Base-by-base conservation (phyloP, 2,113 vertebrate genomes). In the Hassar affinis region DNA sequence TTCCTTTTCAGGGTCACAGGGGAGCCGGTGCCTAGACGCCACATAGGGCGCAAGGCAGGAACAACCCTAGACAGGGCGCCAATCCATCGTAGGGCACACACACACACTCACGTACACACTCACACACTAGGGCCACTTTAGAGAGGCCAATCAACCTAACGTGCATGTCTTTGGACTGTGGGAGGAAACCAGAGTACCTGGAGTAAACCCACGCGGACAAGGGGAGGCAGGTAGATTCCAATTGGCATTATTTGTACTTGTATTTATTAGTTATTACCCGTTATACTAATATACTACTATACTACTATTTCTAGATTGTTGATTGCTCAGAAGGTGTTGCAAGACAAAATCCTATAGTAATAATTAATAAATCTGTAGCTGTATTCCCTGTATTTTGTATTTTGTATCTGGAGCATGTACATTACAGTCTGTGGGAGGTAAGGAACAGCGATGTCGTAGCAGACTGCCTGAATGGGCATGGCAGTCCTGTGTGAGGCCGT, bases 401-500 rank as follows among this genome's bases (percentile, higher is more conserved):
- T n/a, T n/a, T n/a, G 22, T n/a, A n/a, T 9, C 20, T 6, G 10
- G 68, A 27, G 22, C 9, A 3, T 18, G 45, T 27, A 75, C 45
- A 15, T 11, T 75, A 22, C 72, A 75, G 77, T 10, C 38, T 75
- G 35, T 86, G 74, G 61, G 62, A 52, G 49, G 61, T 49, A 52
- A 68, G 47, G 78, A 47, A n/a, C 45, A 27, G 25, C 2, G 42
- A 49, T 27, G 45, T n/a, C 25, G 2, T 27, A 27, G 71, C 68
- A 75, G 61, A 62, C 51, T 33, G 54, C 79, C 79, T 1, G 6
- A 85, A 9, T 57, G 77, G 81, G 84, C 75, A 84, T 86, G 90
- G 91, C 88, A 88, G 88, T 84, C 85, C 87, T 90, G 86, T 90
- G 89, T 90, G 74, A 88, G 80, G 85, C 81, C 81, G 71, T 77